These are phyloP conservation scores for Liodrosophila aerea DNA, from an alignment of 2,888 invertebrate genomes.

Conservation along the genomic window DNA sequence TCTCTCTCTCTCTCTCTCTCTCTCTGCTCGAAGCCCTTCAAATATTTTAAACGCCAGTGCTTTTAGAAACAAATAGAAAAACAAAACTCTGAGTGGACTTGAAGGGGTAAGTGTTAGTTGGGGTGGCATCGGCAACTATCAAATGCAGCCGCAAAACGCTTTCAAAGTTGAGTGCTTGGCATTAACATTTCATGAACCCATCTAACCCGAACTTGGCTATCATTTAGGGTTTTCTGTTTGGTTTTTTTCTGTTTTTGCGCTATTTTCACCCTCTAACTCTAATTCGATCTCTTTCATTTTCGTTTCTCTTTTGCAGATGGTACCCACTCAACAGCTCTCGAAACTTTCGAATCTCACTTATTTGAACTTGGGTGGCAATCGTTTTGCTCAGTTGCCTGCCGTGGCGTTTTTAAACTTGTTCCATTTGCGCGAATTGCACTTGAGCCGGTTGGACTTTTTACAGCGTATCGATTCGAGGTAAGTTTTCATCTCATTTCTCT, in stretches of 20 bases:
- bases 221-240: too few relatives aligned
- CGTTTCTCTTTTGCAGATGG: slow-evolving; percentile 77
- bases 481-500: slow-evolving; percentile 47
- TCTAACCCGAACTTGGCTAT: slow-evolving; percentile 32
- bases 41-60: slow-evolving; percentile 30
- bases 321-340: slow-evolving; percentile 90
- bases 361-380: slow-evolving; percentile 91
- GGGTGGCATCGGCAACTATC: slow-evolving; percentile 31
- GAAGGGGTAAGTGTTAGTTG: slow-evolving; percentile 5
- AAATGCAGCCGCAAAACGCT: slow-evolving; percentile 62
- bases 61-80: slow-evolving; percentile 40
- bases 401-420: slow-evolving; percentile 93
- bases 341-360: slow-evolving; percentile 90
- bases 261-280: not conserved
- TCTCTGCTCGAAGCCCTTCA: not conserved
- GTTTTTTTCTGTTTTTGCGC: slow-evolving; percentile 30
- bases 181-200: slow-evolving; percentile 60
- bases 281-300: not conserved
- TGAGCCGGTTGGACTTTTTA: slow-evolving; percentile 87
- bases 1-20: not conserved
- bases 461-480: slow-evolving; percentile 87
- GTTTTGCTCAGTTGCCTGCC: slow-evolving; percentile 87
- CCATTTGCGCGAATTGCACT: slow-evolving; percentile 89
- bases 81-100: slow-evolving; percentile 18
- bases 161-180: slow-evolving; percentile 63